These are phyloP conservation scores for Paramormyrops kingsleyae DNA, from an alignment of 2,113 vertebrate species.

Conservation along the genomic window DNA sequence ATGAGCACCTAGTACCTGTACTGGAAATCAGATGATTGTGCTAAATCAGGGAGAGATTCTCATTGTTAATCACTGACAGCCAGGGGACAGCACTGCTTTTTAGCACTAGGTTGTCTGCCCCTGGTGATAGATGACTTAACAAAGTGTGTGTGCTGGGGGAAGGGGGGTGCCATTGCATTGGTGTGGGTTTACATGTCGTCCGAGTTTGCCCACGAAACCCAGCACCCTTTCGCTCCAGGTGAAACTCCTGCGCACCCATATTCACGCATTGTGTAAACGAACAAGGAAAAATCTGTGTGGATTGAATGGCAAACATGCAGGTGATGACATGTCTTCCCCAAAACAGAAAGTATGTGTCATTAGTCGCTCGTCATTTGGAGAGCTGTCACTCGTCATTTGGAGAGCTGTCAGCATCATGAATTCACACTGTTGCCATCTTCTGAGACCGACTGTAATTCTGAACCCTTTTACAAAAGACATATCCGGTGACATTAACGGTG, in stretches of 20 bases:
- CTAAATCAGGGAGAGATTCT: background rate
- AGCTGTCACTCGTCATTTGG: slow-evolving; percentile 26
- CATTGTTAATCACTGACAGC: slow-evolving; percentile 9
- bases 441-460: slow-evolving; percentile 19
- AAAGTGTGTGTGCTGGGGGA: slow-evolving; percentile 2
- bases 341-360: slow-evolving; percentile 55
- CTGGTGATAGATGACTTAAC: slow-evolving; percentile 18
- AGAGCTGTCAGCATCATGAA: slow-evolving; percentile 15
- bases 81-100: background rate
- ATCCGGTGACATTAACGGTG: slow-evolving; percentile 24
- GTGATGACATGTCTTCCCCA: slow-evolving; percentile 57
- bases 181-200: slow-evolving; percentile 46
- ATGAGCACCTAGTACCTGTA: background rate
- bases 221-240: slow-evolving; percentile 59
- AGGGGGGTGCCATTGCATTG: background rate
- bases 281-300: slow-evolving; percentile 54
- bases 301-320: slow-evolving; percentile 65
- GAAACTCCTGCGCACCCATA: slow-evolving; percentile 54
- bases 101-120: background rate
- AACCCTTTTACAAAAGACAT: slow-evolving; percentile 1
- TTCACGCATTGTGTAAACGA: slow-evolving; percentile 63
- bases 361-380: slow-evolving; percentile 38
- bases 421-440: slow-evolving; percentile 19
- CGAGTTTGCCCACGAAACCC: slow-evolving; percentile 56
- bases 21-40: background rate